phyloP scores from a whole-genome alignment of 2,113 vertebrate genomes.

The Clarias gariepinus region DNA sequence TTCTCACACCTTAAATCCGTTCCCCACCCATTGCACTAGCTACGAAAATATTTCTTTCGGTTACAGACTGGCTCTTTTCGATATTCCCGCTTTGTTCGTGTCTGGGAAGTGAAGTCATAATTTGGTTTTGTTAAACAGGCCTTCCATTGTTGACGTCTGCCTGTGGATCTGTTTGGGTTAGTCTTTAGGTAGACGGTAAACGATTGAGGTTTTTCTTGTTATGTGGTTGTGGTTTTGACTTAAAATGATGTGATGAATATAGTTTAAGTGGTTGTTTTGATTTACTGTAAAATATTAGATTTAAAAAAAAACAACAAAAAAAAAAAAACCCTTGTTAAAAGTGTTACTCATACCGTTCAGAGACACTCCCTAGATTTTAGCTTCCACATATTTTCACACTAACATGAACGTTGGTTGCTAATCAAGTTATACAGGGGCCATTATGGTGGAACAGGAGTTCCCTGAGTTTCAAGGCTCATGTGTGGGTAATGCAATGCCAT shows the following conservation, averaged over 20 bases:
- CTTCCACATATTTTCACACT: constrained; percentile 4
- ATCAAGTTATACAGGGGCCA: not conserved
- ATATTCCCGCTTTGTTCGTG: not conserved
- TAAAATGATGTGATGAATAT: not conserved
- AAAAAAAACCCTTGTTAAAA: not conserved
- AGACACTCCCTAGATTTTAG: constrained; percentile 16
- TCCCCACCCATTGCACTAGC: not conserved
- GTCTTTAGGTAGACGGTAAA: not conserved
- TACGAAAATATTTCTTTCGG: not conserved
- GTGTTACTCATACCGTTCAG: not conserved
- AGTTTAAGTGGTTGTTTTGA: not conserved
- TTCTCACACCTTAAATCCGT: constrained; percentile 8
- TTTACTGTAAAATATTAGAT: not conserved
- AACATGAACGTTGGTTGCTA: constrained; percentile 16
- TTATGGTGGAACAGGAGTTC: not conserved
- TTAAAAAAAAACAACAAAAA: too few species aligned
- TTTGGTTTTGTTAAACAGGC: not conserved
- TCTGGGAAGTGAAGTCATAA: constrained; percentile 28
- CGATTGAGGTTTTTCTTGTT: not conserved
- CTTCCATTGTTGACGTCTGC: not conserved
- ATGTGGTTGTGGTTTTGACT: not conserved
- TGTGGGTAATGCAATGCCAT: not conserved
- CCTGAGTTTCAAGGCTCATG: not conserved
- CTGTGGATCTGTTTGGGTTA: not conserved
- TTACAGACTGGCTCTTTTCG: not conserved